Evolutionary conservation across 1,140 invertebrate species (phyloP), one percentile per base, ranked within the genome.

Genomic region (Drosophila nigromelanica): DNA sequence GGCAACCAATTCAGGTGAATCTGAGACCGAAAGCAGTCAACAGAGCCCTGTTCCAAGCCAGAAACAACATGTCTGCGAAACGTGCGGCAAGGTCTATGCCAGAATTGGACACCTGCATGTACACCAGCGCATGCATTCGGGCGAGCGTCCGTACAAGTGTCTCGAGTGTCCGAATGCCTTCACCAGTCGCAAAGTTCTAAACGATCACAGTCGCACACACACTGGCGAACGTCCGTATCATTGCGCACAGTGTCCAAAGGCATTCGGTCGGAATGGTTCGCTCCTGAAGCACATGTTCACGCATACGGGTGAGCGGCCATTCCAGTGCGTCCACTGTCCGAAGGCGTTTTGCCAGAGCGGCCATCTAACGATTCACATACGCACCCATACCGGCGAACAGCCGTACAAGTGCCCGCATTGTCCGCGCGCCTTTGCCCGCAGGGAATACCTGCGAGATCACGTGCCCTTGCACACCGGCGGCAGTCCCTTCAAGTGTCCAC

Each of bases 271-370:
- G 43, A 45, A 45, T 45, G 8, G 43, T 21, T 8, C 43, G 3
- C 43, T 45, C 3, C 7, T 45, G 7, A 45, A 45, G 43, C 43
- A 45, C 10, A 45, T 21, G 15, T 45, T 45, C 3, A 45, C 43
- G 10, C 43, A 45, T 21, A 45, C 43, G 43, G 43, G 43, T 3
- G 7, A 45, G n/a, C 43, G 43, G 7, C 43, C 43, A 1, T 45
- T 45, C 15, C 8, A 45, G 43, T 45, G 43, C 15, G 4, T 3
- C 0, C 14, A 45, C 3, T 45, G 43, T 10, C 43, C 43, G 15
- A 45, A 45, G 15, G 43, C 43, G 3, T 45, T 45, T 18, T 18
- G 33, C 27, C 99, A 7, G 98, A 99, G 93, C 95, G 77, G 63
- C 48, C 24, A 50, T 58, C 27, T 54, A 1, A 95, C 95, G 96